phyloP scores from a whole-genome alignment of 2,888 invertebrate species.

The Listrodromus nycthemerus region DNA sequence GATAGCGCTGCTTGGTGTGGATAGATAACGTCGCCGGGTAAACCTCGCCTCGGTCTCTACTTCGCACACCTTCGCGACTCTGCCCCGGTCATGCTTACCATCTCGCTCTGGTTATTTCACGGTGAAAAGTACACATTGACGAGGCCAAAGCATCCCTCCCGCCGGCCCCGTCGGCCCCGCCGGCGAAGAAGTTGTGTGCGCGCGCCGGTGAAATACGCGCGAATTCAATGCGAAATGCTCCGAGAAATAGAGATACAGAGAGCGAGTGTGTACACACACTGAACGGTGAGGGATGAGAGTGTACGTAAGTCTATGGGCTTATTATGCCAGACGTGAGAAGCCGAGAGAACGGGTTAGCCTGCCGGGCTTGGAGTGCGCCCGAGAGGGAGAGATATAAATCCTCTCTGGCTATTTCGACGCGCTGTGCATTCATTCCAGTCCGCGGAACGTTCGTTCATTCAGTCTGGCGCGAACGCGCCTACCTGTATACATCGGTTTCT shows the following conservation, averaged over 20 bases:
- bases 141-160: too few species aligned
- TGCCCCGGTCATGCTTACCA: constrained; percentile 22
- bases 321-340: constrained; percentile 69
- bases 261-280: constrained; percentile 25
- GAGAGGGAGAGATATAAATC: constrained; percentile 52
- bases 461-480: constrained; percentile 68
- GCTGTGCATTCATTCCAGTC: constrained; percentile 69
- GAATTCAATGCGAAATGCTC: constrained; percentile 76
- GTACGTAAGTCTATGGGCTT: constrained; percentile 63
- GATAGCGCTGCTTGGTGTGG: constrained; percentile 23
- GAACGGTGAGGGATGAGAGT: constrained; percentile 49
- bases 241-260: constrained; percentile 68
- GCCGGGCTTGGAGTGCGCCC: constrained; percentile 10
- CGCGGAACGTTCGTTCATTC: constrained; percentile 69
- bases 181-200: too few species aligned
- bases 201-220: constrained; percentile 70
- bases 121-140: constrained; percentile 70
- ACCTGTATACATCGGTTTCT: constrained; percentile 22
- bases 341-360: constrained; percentile 62
- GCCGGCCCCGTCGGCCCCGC: too few species aligned
- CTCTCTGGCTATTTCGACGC: constrained; percentile 65
- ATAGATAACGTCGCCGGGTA: constrained; percentile 61
- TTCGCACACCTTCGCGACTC: constrained; percentile 55
- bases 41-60: constrained; percentile 49
- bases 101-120: constrained; percentile 69